Conservation (phyloP, 2,113 vertebrate genomes). For the Crypturellus undulatus region DNA sequence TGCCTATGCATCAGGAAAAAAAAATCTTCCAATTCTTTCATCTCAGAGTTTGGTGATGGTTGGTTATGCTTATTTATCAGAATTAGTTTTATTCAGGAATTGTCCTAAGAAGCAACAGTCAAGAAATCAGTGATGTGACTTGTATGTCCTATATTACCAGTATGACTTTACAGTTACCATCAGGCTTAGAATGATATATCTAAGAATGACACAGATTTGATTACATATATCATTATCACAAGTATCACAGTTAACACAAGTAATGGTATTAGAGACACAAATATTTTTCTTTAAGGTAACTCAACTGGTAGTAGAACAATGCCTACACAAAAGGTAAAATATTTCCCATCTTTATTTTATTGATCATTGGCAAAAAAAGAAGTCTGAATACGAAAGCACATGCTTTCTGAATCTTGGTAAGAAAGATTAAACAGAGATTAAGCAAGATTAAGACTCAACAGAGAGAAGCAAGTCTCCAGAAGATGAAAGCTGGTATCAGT, state of each 20-base stretch:
- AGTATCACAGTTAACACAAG: background rate
- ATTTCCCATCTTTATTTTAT: background rate
- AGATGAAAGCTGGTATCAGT: background rate
- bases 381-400: background rate
- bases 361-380: background rate
- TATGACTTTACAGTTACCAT: background rate
- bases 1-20: background rate
- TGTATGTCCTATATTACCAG: background rate
- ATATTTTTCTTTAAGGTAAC: background rate
- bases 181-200: background rate
- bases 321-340: rapidly evolving
- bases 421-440: too few species aligned
- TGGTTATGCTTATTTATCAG: background rate
- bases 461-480: background rate
- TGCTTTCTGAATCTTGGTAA: background rate
- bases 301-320: background rate
- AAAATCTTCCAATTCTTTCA: background rate
- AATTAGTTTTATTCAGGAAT: background rate
- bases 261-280: background rate
- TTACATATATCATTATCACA: background rate
- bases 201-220: background rate
- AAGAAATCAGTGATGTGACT: background rate
- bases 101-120: background rate
- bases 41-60: background rate
- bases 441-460: background rate